phyloP scores from a whole-genome alignment of 2,113 vertebrate species.

The Apaloderma vittatum region DNA sequence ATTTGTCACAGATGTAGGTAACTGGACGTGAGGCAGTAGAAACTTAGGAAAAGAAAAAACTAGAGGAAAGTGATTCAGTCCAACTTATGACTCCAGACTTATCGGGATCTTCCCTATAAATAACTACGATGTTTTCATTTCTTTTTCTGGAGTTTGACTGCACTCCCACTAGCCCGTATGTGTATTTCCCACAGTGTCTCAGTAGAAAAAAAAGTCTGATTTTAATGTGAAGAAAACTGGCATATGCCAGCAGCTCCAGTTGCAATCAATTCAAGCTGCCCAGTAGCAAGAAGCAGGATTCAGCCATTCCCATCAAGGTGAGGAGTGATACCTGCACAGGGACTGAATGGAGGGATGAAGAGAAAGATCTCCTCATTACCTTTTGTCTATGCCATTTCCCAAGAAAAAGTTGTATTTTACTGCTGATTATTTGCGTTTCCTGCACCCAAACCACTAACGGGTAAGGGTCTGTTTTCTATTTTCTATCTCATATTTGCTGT shows the following conservation, averaged over 20 bases:
- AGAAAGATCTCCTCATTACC: not conserved
- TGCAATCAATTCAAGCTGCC: not conserved
- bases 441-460: not conserved
- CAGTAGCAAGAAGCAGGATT: not conserved
- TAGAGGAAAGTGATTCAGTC: not conserved
- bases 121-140: not conserved
- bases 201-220: not conserved
- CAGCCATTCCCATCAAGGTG: not conserved
- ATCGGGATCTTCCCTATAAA: not conserved
- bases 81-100: not conserved
- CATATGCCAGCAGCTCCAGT: not conserved
- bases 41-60: not conserved
- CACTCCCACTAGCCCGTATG: not conserved
- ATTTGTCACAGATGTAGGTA: not conserved
- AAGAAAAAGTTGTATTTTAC: not conserved
- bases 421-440: not conserved
- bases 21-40: not conserved
- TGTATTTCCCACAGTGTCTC: not conserved
- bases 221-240: not conserved
- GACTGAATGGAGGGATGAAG: not conserved
- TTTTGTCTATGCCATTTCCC: not conserved
- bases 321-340: not conserved
- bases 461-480: not conserved
- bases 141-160: constrained; percentile 20
- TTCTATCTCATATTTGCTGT: not conserved